Evolutionary conservation across 2,888 invertebrate species (phyloP).

Genomic region (Priocnemis perturbator): DNA sequence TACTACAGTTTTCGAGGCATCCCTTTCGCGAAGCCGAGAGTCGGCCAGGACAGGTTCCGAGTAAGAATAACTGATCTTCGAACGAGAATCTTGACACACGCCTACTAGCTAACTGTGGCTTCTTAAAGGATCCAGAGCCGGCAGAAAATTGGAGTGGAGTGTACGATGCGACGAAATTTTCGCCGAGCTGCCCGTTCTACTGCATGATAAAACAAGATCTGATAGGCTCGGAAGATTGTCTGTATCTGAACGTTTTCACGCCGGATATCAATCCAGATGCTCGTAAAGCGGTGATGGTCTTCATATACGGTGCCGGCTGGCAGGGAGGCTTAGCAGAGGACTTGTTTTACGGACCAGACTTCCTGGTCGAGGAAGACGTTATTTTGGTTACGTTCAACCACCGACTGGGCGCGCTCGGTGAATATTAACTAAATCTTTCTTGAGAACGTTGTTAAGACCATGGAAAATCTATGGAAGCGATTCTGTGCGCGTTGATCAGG

Average conservation of each 20-base stretch:
- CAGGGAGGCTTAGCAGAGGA: constrained; percentile 60
- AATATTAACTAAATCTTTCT: constrained; percentile 7
- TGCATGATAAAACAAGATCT: constrained; percentile 60
- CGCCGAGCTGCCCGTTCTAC: constrained; percentile 61
- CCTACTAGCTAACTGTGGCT: neutral
- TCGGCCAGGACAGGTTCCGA: constrained; percentile 62
- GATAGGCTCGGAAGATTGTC: constrained; percentile 67
- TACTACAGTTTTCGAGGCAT: constrained; percentile 69
- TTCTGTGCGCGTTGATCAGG: constrained; percentile 46
- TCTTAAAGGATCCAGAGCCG: constrained; percentile 54
- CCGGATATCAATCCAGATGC: constrained; percentile 61
- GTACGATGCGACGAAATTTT: constrained; percentile 64
- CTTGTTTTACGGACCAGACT: constrained; percentile 62
- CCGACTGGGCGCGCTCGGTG: constrained; percentile 66
- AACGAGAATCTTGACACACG: neutral
- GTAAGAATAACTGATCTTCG: constrained; percentile 46
- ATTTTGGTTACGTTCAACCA: constrained; percentile 67
- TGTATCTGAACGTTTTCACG: constrained; percentile 67
- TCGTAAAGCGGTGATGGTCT: constrained; percentile 66
- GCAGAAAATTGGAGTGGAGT: constrained; percentile 66
- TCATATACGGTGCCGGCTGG: constrained; percentile 62
- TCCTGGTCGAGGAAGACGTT: constrained; percentile 66
- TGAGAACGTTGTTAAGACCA: neutral
- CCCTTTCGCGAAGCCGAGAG: constrained; percentile 67
- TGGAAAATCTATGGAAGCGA: neutral